Evolutionary conservation across 2,113 vertebrate genomes (phyloP).

Genomic region (Pleuronectes platessa): DNA sequence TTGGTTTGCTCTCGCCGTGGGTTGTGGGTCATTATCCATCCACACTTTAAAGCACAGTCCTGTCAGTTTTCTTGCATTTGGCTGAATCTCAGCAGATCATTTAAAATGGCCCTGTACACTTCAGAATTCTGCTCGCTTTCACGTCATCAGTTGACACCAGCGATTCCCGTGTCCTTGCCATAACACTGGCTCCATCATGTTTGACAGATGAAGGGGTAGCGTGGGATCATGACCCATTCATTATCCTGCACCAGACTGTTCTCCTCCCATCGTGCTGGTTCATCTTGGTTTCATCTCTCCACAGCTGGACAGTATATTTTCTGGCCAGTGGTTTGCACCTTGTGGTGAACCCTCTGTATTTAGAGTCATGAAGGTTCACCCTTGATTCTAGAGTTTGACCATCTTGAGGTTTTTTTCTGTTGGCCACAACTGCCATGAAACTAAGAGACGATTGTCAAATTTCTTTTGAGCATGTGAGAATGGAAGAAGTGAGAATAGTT

Average conservation of each 20-base stretch:
- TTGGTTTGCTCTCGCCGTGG: background rate
- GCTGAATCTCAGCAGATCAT: background rate
- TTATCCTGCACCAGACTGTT: background rate
- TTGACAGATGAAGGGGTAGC: background rate
- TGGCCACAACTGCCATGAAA: background rate
- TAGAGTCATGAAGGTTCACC: background rate
- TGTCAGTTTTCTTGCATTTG: background rate
- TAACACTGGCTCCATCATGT: background rate
- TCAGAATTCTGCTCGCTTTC: background rate
- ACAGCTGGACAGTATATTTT: background rate
- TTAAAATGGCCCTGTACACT: background rate
- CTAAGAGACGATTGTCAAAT: background rate
- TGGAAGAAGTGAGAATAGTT: too few species aligned
- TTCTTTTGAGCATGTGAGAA: background rate
- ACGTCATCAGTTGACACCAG: background rate
- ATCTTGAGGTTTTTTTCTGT: background rate
- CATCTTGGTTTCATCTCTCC: background rate
- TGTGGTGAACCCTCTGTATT: background rate
- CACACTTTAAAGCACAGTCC: background rate
- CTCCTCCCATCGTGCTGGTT: background rate
- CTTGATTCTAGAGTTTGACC: background rate
- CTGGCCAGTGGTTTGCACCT: background rate
- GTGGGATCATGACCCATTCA: background rate
- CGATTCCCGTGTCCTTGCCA: background rate
- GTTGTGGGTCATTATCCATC: background rate